A percentile compares a stretch with the other conserved stretches of the same genome.
Conservation (phyloP, 1,140 invertebrate genomes). For the Dendroctonus valens region DNA sequence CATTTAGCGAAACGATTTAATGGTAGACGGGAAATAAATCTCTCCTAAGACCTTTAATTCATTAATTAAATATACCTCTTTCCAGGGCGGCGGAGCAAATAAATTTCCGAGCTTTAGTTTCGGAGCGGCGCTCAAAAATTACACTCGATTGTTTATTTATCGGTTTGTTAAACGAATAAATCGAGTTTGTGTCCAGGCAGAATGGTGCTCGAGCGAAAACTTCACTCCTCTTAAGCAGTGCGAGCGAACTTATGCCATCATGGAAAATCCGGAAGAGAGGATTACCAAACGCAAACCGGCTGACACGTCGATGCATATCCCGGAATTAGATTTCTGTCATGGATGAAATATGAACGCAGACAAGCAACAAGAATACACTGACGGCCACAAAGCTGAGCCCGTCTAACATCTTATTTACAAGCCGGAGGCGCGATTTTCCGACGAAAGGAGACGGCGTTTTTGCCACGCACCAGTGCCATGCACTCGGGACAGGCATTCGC, state of each 20-base stretch:
- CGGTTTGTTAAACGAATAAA: too few relatives aligned
- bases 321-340: slow-evolving; percentile 20
- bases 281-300: too few relatives aligned
- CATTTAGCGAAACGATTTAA: slow-evolving; percentile 24
- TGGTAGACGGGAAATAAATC: slow-evolving; percentile 19
- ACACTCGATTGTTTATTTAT: background rate
- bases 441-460: too few relatives aligned
- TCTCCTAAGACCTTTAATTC: slow-evolving; percentile 20
- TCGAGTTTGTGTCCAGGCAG: too few relatives aligned
- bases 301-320: slow-evolving; percentile 15
- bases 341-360: slow-evolving; percentile 19
- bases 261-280: slow-evolving; percentile 4
- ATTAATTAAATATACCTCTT: slow-evolving; percentile 28
- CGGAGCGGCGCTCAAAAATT: too few relatives aligned
- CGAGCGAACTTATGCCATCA: slow-evolving; percentile 16
- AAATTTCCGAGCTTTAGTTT: slow-evolving; percentile 13
- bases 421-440: too few relatives aligned
- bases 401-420: slow-evolving; percentile 14
- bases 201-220: too few relatives aligned
- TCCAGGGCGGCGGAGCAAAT: slow-evolving; percentile 3
- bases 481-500: too few relatives aligned
- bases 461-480: too few relatives aligned
- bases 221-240: too few relatives aligned
- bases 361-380: slow-evolving; percentile 4
- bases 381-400: slow-evolving; percentile 16